Evolutionary conservation across 2,888 invertebrate species (phyloP), one percentile per base, ranked within the genome.

Genomic region (Dynastes tityus): DNA sequence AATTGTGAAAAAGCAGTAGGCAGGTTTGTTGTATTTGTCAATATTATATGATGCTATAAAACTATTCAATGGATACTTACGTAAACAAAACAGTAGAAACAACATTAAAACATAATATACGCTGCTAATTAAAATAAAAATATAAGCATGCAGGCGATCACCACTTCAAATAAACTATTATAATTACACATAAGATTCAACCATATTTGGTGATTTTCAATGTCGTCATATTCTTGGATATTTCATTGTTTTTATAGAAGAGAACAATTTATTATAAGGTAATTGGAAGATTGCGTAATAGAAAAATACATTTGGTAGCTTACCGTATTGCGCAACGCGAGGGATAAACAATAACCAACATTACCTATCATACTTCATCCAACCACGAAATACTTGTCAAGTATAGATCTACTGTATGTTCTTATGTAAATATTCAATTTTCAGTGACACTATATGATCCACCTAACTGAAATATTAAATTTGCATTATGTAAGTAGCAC

Each of bases 1-100:
- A 74, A 74, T 74, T 74, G 73, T 61, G 73, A 61, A 74, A 74
- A 74, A 74, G 73, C 58, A 74, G 73, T 74, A 74, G 73, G 61
- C 55, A 61, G 63, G 53, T 55, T n/a, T 58, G 71, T 40, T 58
- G 73, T 49, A 45, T 61, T 61, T 74, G 61, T 74, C 63, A 74
- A 74, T 74, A 74, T 40, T 74, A 74, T 74, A 74, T 49, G 73
- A 74, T 74, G 73, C 45, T 29, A 74, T 74, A 74, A 74, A 74
- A 45, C 61, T 45, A 22, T 74, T 45, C 61, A 16, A 45, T 61
- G n/a, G 22, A 45, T 74, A 61, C 73, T 61, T 74, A 61, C 58
- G 37, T 58, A 45, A 74, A 61, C 40, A 71, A 58, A 53, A 74
- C 73, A 74, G 73, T 74, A 45, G 73, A 74, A 61, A 63, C 73